phyloP scores from a whole-genome alignment of 2,113 vertebrate species.

The Sceloporus undulatus region DNA sequence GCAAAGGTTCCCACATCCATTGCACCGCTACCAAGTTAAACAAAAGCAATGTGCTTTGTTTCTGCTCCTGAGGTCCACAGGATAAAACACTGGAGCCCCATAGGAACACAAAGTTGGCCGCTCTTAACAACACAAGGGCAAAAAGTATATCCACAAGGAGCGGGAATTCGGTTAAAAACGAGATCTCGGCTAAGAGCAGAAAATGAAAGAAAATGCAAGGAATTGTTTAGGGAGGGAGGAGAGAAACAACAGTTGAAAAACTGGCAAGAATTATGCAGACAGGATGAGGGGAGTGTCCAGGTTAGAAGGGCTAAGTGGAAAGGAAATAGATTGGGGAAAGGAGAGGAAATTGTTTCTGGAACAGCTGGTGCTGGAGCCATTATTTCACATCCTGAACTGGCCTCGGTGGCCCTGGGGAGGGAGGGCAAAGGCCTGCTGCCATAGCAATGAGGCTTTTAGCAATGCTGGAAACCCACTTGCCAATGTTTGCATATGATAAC shows the following conservation, averaged over 20 bases:
- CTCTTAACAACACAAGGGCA: neutral
- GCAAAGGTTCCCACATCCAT: neutral
- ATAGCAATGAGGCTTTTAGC: neutral
- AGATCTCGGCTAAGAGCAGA: neutral
- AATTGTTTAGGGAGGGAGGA: too few relatives aligned
- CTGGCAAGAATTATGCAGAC: neutral
- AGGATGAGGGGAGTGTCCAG: neutral
- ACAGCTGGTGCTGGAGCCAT: neutral
- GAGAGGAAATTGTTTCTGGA: neutral
- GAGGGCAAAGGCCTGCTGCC: slow-evolving; percentile 32
- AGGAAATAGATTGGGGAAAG: neutral
- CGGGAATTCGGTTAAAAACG: neutral
- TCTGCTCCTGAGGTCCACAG: neutral
- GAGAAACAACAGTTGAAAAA: neutral
- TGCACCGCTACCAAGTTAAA: neutral
- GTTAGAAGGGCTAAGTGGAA: neutral
- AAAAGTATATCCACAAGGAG: neutral
- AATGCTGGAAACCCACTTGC: neutral
- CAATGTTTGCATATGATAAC: slow-evolving; percentile 38
- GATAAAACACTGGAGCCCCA: neutral
- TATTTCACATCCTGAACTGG: slow-evolving; percentile 20
- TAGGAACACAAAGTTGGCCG: neutral
- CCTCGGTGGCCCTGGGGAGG: neutral
- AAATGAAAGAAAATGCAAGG: too few relatives aligned
- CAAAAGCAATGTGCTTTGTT: neutral